These are phyloP conservation scores for Nibea coibor DNA, from an alignment of 2,113 vertebrate species.

Conservation along the genomic window DNA sequence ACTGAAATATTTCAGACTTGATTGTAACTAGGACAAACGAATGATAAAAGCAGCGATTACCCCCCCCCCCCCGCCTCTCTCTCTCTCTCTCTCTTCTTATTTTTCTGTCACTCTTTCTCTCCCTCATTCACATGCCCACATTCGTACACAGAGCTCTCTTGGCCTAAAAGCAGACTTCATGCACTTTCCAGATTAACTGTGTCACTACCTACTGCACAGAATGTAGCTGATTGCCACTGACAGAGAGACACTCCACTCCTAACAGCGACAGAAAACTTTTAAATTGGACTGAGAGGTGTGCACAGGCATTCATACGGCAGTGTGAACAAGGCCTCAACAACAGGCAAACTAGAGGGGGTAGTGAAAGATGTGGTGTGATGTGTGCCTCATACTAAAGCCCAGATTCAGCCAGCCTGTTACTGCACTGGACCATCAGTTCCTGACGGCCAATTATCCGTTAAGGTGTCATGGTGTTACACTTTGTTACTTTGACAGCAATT, in stretches of 20 bases:
- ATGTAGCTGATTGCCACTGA: conserved; percentile 49
- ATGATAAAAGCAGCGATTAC: conserved; percentile 53
- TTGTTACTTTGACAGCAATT: conserved; percentile 26
- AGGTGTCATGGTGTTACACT: conserved; percentile 24
- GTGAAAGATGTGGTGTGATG: conserved; percentile 76
- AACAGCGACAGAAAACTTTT: conserved; percentile 36
- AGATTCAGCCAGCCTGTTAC: conserved; percentile 71
- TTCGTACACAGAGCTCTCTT: conserved; percentile 41
- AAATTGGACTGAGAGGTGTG: conserved; percentile 55
- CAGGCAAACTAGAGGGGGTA: conserved; percentile 63
- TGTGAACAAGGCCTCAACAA: conserved; percentile 48
- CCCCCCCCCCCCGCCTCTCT: conserved; percentile 34
- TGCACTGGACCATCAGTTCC: conserved; percentile 20
- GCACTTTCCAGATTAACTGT: conserved; percentile 42
- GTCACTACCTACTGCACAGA: conserved; percentile 44
- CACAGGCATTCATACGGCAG: conserved; percentile 50
- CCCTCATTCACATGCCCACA: conserved; percentile 32
- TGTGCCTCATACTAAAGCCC: conserved; percentile 75
- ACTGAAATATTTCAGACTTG: conserved; percentile 47
- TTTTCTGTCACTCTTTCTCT: conserved; percentile 36
- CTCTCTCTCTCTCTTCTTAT: conserved; percentile 18
- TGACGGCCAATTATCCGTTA: conserved; percentile 35
- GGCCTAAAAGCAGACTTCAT: conserved; percentile 48
- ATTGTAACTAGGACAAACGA: conserved; percentile 49
- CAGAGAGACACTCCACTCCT: conserved; percentile 28